Conservation (phyloP, 2,888 invertebrate genomes). For the Onthophagus sagittarius region DNA sequence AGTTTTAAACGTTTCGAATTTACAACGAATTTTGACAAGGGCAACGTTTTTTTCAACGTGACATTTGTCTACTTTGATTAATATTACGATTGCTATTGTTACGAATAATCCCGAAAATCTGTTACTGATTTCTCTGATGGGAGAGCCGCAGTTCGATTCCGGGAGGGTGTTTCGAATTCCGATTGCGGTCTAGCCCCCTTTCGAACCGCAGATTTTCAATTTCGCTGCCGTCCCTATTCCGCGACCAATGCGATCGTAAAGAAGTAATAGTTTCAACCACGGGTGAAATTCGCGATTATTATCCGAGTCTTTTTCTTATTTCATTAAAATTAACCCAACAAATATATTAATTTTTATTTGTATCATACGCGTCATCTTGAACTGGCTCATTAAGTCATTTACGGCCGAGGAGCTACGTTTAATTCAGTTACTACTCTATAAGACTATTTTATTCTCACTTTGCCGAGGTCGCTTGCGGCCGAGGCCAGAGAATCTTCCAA, state of each 20-base stretch:
- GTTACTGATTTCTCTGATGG: neutral
- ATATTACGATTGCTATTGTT: neutral
- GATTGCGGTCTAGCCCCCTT: neutral
- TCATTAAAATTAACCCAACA: too few relatives aligned
- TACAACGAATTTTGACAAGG: slow-evolving; percentile 2
- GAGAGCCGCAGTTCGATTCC: neutral
- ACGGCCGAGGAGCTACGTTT: too few relatives aligned
- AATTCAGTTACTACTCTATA: too few relatives aligned
- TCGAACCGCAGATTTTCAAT: neutral
- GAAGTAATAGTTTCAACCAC: neutral
- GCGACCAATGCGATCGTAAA: neutral
- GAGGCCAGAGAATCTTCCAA: too few relatives aligned
- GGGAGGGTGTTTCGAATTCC: neutral
- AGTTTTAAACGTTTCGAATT: neutral
- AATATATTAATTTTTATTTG: too few relatives aligned
- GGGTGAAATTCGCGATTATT: too few relatives aligned
- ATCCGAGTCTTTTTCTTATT: too few relatives aligned
- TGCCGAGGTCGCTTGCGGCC: too few relatives aligned
- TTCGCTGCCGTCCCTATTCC: neutral
- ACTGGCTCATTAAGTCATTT: too few relatives aligned
- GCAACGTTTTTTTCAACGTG: neutral
- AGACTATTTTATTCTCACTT: too few relatives aligned
- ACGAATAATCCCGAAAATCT: neutral
- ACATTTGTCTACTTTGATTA: neutral
- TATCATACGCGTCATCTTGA: too few relatives aligned